These are phyloP conservation scores for Brachionus koreanus DNA, from an alignment of 1,140 invertebrate species.

Conservation along the genomic window DNA sequence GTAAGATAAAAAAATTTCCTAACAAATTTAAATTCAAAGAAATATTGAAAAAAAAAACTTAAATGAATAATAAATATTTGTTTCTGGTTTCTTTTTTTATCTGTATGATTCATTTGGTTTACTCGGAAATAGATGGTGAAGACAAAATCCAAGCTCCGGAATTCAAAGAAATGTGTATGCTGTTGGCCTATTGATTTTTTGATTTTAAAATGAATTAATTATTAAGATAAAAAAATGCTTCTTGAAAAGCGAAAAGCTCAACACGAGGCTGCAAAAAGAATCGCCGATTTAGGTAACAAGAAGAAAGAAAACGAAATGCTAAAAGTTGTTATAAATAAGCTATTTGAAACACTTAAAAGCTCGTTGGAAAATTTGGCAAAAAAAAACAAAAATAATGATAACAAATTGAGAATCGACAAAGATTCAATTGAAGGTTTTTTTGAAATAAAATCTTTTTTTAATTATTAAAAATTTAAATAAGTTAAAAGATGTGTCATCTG, in stretches of 20 bases:
- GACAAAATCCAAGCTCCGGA: background rate
- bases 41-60: background rate
- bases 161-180: background rate
- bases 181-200: background rate
- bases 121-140: background rate
- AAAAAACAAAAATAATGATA: background rate
- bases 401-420: background rate
- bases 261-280: conserved; percentile 1
- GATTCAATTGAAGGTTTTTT: background rate
- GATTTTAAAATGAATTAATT: background rate
- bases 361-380: conserved; percentile 19
- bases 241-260: conserved; percentile 1
- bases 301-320: conserved; percentile 30
- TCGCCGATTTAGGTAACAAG: background rate
- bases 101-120: background rate
- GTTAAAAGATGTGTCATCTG: background rate
- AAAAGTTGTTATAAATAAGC: background rate
- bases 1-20: no score
- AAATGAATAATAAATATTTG: background rate
- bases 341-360: background rate
- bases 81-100: background rate
- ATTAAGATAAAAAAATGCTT: conserved; percentile 2
- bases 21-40: no score
- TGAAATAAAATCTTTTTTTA: background rate
- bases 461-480: background rate